Percentiles rank a stretch among this genome's conserved stretches.
phyloP scores from a whole-genome alignment of 2,888 invertebrate genomes.

The Drosophila nigritarsus region DNA sequence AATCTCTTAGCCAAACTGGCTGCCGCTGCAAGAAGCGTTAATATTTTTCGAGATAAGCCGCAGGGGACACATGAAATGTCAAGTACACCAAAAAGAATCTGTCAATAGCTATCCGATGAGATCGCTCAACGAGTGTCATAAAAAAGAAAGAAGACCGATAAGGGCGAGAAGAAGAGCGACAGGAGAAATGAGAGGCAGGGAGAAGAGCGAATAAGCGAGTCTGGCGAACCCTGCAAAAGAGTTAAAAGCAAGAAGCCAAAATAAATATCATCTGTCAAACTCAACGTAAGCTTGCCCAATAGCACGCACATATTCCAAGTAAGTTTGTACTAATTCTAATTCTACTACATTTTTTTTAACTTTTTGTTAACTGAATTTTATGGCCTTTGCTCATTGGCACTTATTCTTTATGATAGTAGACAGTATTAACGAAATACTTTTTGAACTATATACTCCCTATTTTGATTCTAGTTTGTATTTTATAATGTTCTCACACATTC shows the following conservation, averaged over 20 bases:
- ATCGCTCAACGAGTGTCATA: not conserved
- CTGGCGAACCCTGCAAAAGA: not conserved
- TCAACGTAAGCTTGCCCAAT: not conserved
- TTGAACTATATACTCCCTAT: conserved; percentile 22
- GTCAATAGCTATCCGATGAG: not conserved
- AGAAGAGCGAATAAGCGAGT: not conserved
- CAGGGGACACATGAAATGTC: conserved; percentile 6
- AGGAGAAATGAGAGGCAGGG: not conserved
- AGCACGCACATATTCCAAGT: not conserved
- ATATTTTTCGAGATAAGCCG: conserved; percentile 9
- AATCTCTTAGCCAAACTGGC: conserved; percentile 9
- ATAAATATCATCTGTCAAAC: not conserved
- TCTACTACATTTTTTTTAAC: not conserved
- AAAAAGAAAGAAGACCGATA: not conserved
- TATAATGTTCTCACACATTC: not conserved
- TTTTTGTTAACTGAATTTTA: not conserved
- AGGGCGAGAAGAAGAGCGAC: not conserved
- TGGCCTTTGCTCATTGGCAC: not conserved
- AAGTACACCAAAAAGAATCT: not conserved
- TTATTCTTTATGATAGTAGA: not conserved
- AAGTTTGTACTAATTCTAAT: not conserved
- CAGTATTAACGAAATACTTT: conserved; percentile 20
- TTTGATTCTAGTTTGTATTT: not conserved
- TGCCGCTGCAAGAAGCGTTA: conserved; percentile 12
- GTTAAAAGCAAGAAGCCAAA: not conserved